phyloP scores from a whole-genome alignment of 2,113 vertebrate species.

The Xiphias gladius region DNA sequence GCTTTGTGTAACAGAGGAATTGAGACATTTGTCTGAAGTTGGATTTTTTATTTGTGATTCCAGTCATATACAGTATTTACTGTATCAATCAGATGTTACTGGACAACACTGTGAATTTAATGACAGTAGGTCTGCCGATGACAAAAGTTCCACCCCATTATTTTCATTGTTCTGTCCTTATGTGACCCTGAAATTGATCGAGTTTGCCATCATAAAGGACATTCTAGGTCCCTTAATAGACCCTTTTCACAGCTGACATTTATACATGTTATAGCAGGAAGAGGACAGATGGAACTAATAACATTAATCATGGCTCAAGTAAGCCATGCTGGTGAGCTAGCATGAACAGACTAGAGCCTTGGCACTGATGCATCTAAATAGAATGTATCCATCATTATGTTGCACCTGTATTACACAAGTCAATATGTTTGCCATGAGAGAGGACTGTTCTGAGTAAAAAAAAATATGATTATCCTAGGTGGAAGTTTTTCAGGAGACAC shows the following conservation, averaged over 20 bases:
- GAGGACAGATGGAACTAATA: background rate
- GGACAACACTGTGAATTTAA: background rate
- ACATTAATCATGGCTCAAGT: background rate
- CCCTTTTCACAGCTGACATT: background rate
- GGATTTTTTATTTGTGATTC: background rate
- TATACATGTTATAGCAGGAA: background rate
- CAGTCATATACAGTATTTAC: background rate
- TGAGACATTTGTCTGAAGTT: background rate
- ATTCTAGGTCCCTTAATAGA: background rate
- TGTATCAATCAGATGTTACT: background rate
- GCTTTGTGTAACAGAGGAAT: too few species aligned
- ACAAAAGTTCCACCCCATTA: background rate
- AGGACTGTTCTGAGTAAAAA: background rate
- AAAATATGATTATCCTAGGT: too few species aligned
- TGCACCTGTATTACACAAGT: background rate
- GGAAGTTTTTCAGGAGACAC: background rate
- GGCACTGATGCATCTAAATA: background rate
- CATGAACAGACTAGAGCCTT: background rate
- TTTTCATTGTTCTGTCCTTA: background rate
- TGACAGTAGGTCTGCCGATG: background rate
- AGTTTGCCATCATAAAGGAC: background rate
- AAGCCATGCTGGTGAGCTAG: background rate
- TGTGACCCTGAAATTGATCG: slow-evolving; percentile 3
- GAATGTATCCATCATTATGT: slow-evolving; percentile 2
- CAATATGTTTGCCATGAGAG: background rate